phyloP scores from a whole-genome alignment of 2,113 vertebrate genomes.

The Anarrhichthys ocellatus region DNA sequence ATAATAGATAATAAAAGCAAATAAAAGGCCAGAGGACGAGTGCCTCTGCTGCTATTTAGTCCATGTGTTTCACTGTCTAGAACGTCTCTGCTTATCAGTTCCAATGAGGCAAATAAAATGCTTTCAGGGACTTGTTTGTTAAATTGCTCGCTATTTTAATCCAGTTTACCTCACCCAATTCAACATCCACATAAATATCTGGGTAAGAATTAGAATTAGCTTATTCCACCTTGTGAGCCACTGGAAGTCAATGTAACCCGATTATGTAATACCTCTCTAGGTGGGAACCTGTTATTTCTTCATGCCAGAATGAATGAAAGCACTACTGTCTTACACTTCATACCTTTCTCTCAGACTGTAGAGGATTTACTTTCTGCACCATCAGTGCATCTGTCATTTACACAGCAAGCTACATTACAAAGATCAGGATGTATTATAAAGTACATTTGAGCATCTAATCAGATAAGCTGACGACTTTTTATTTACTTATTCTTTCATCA shows the following conservation, averaged over 20 bases:
- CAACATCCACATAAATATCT: background rate
- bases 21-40: background rate
- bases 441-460: background rate
- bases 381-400: background rate
- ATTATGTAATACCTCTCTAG: background rate
- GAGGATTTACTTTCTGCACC: background rate
- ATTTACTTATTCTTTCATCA: background rate
- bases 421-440: background rate
- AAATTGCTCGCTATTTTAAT: slow-evolving; percentile 13
- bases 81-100: background rate
- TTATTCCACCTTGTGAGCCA: background rate
- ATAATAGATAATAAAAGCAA: background rate
- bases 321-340: background rate
- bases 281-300: too few relatives aligned
- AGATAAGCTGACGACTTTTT: background rate
- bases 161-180: background rate
- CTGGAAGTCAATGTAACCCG: background rate
- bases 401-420: background rate
- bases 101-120: background rate
- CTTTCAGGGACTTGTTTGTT: slow-evolving; percentile 5
- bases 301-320: background rate
- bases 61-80: background rate
- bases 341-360: background rate
- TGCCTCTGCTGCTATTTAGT: background rate
- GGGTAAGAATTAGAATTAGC: background rate